Evolutionary conservation across 2,797 vertebrate species (phyloP).

Genomic region (Momotus momota): DNA sequence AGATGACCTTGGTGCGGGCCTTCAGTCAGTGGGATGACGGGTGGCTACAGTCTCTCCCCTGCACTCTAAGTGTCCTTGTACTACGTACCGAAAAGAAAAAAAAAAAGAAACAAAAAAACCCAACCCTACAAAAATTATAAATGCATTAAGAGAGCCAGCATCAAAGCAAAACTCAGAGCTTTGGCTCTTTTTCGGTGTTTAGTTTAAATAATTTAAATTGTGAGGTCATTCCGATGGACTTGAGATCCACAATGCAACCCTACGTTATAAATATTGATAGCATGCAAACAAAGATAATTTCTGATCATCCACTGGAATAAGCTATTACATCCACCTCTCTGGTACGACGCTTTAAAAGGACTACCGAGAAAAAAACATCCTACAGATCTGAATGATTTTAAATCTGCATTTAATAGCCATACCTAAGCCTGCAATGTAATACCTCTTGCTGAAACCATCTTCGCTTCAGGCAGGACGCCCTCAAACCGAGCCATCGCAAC

Average conservation of each 20-base stretch:
- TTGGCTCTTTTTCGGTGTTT: neutral
- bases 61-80: rapidly evolving
- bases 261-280: neutral
- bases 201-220: neutral
- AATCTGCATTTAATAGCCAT: neutral
- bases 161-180: neutral
- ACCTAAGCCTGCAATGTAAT: neutral
- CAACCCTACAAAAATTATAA: neutral
- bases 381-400: neutral
- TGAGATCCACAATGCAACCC: neutral
- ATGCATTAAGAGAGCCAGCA: neutral
- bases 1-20: neutral
- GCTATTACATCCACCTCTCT: neutral
- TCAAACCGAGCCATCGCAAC: neutral
- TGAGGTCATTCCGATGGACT: neutral
- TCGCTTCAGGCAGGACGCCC: neutral
- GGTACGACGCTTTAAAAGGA: neutral
- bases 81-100: no score
- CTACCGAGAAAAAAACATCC: neutral
- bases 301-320: neutral
- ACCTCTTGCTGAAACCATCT: neutral
- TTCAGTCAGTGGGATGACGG: rapidly evolving
- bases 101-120: neutral
- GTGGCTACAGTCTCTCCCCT: neutral
- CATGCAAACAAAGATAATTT: neutral